Conservation (phyloP, 2,797 vertebrate species). For the Sebastes hubbsi region DNA sequence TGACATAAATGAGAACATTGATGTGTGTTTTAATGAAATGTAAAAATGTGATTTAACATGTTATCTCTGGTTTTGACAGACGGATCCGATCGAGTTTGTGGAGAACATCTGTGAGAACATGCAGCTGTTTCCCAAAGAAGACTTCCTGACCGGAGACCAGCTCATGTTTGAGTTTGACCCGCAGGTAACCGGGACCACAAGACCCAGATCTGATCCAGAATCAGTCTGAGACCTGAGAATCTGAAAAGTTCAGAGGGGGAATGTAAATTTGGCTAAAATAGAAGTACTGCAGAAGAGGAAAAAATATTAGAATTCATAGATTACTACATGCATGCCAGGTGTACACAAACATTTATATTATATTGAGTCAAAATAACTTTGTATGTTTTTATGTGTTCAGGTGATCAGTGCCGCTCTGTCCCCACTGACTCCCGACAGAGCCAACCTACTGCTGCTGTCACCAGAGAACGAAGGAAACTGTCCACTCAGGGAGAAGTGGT, state of each 20-base stretch:
- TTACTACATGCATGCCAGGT: neutral
- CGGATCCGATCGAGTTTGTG: constrained; percentile 93
- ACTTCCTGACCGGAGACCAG: constrained; percentile 94
- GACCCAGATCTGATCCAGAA: neutral
- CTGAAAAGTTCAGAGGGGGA: neutral
- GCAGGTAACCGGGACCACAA: constrained; percentile 74
- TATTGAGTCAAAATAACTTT: neutral
- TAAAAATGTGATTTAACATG: neutral
- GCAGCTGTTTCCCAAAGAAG: constrained; percentile 92
- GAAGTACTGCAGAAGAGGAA: neutral
- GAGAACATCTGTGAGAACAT: constrained; percentile 97
- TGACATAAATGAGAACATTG: neutral
- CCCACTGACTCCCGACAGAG: constrained; percentile 86
- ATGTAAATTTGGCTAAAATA: neutral
- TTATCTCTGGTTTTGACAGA: constrained; percentile 76
- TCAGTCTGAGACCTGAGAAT: neutral
- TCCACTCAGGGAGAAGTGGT: constrained; percentile 90
- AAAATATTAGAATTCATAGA: neutral
- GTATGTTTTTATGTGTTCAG: constrained; percentile 63
- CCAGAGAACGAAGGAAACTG: constrained; percentile 92
- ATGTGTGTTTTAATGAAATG: neutral
- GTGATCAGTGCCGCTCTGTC: constrained; percentile 87
- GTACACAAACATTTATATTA: neutral
- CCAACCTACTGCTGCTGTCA: constrained; percentile 91
- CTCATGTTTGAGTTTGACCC: constrained; percentile 93